Conservation (phyloP, 2,113 vertebrate species). For the Dromaius novaehollandiae region DNA sequence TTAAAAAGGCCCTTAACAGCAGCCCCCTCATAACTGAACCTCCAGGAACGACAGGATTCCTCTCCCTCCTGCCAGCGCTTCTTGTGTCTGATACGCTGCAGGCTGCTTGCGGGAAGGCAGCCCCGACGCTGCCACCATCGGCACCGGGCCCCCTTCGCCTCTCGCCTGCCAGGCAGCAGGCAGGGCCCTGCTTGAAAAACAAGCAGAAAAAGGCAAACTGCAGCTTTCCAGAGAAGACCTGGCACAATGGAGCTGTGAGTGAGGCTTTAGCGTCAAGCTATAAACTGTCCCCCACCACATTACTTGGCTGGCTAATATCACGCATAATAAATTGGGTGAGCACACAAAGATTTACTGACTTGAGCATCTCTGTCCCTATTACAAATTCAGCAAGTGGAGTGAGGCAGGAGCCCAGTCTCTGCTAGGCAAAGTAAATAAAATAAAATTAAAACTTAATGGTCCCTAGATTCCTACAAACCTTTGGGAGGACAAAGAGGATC, state of each 20-base stretch:
- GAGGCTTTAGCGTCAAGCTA: background rate
- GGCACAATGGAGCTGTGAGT: background rate
- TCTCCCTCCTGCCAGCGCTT: background rate
- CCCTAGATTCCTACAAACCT: background rate
- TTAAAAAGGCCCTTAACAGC: background rate
- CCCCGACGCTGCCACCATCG: background rate
- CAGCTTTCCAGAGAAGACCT: background rate
- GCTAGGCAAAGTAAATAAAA: background rate
- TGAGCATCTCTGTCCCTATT: background rate
- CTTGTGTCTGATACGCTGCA: background rate
- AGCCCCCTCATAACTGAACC: background rate
- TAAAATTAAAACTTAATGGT: background rate
- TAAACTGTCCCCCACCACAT: background rate
- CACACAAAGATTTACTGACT: background rate
- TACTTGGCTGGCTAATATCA: background rate
- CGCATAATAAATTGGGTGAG: background rate
- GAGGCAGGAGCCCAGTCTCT: background rate
- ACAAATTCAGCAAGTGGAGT: background rate
- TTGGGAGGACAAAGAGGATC: background rate
- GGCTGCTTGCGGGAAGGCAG: background rate
- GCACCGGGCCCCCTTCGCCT: accelerated
- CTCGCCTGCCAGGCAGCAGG: accelerated
- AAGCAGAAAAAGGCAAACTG: background rate
- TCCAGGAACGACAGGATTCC: background rate
- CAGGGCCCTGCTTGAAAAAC: background rate